Conservation (phyloP, 2,113 vertebrate species). For the Equus quagga region DNA sequence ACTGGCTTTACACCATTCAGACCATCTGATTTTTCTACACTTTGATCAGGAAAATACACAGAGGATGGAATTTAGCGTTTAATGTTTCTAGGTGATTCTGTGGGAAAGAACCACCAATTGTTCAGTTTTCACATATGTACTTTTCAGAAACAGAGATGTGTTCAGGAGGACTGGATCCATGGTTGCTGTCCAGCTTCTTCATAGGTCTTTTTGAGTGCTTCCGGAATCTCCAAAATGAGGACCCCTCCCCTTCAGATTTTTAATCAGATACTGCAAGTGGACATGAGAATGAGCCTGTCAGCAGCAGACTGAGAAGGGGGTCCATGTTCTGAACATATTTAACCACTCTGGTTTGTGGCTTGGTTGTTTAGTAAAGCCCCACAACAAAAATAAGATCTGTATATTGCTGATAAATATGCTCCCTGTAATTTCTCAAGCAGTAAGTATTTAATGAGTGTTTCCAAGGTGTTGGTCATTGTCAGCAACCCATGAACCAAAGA, state of each 20-base stretch:
- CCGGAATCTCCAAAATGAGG: not conserved
- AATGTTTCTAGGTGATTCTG: not conserved
- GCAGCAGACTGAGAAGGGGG: not conserved
- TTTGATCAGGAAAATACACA: not conserved
- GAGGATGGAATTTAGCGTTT: not conserved
- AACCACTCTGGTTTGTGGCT: not conserved
- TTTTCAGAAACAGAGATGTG: not conserved
- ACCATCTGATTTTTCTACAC: not conserved
- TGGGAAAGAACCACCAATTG: not conserved
- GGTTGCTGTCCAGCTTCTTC: not conserved
- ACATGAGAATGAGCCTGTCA: not conserved
- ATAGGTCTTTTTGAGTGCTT: not conserved
- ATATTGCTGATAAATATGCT: not conserved
- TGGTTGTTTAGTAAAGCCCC: not conserved
- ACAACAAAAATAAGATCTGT: not conserved
- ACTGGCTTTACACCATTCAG: not conserved
- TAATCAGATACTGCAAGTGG: not conserved
- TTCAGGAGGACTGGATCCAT: not conserved
- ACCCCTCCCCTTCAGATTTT: not conserved
- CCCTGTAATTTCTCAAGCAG: not conserved
- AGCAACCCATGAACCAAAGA: not conserved
- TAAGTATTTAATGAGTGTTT: slow-evolving; percentile 20
- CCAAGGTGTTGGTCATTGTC: not conserved
- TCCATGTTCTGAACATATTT: not conserved
- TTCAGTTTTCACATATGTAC: not conserved